These are phyloP conservation scores for Rhynchotus rufescens DNA, from an alignment of 2,797 vertebrate genomes.

Conservation along the genomic window DNA sequence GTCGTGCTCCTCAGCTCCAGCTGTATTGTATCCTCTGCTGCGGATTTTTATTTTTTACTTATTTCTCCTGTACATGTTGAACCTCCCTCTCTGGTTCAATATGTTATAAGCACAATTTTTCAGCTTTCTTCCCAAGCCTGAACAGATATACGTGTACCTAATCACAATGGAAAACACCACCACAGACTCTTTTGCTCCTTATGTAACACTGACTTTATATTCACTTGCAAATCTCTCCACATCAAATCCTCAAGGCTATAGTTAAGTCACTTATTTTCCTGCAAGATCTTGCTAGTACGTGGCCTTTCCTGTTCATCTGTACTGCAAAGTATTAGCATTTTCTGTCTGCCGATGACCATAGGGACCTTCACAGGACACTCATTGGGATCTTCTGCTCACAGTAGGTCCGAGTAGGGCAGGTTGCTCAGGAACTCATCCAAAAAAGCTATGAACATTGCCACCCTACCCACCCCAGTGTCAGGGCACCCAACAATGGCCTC, in stretches of 20 bases:
- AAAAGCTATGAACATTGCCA: neutral
- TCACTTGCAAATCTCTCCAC: neutral
- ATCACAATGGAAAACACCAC: neutral
- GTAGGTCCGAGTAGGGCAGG: neutral
- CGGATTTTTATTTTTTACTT: too few species aligned
- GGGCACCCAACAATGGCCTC: neutral
- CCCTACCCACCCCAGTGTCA: neutral
- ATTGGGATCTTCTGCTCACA: neutral
- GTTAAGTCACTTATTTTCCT: neutral
- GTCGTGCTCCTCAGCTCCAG: too few species aligned
- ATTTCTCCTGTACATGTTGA: neutral
- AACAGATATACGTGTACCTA: neutral
- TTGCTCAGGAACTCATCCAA: neutral
- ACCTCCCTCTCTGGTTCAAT: neutral
- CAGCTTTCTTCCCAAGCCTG: neutral
- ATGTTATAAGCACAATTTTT: neutral
- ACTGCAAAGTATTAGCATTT: neutral
- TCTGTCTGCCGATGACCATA: neutral
- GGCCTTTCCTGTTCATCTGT: neutral
- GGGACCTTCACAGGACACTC: neutral
- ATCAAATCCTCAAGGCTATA: neutral
- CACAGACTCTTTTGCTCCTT: neutral
- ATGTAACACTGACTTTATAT: neutral
- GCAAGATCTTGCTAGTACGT: accelerated
- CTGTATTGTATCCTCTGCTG: neutral